Base-by-base conservation (phyloP, 2,888 invertebrate species). In the Erannis defoliaria region DNA sequence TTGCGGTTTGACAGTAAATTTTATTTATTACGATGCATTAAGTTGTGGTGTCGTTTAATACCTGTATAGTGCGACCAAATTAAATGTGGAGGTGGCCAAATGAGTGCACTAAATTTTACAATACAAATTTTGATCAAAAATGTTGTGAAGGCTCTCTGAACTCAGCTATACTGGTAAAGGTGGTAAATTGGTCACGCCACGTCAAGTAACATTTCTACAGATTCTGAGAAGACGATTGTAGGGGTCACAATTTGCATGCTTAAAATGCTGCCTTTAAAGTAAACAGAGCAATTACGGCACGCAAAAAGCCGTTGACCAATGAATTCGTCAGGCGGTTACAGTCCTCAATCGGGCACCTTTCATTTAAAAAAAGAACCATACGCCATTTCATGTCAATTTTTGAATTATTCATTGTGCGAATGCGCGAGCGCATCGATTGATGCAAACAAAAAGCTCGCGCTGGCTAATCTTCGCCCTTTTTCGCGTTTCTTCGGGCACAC, bases 311-410 rank as follows among this genome's bases (percentile, higher is more conserved):
- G 91, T 91, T 87, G 90, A 70, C 90, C 92, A 90, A 93, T 93
- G 92, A 92, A 92, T 91, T 93, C 92, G 93, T 93, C 93, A 92
- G 91, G 85, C 91, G 91, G 91, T 92, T 92, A 91, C 93, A 92
- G 90, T 91, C 88, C 91, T 92, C 93, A 93, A 93, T 93, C 92
- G 93, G 89, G 91, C 93, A 92, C 93, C 93, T 92, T 93, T 90
- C 89, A 87, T 90, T 90, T 82, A 89, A 90, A 91, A 91, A 93
- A 92, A 90, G 89, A 89, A 89, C 90, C 90, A 91, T 92, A 92
- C 93, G 93, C 92, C 91, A 93, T 92, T 93, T 93, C 92, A 93
- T 93, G 93, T 92, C 93, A 92, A 91, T 91, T 92, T 91, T 90
- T 93, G 93, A 93, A 93, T 93, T 90, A 93, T 93, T 93, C 93